Conservation (phyloP, 2,888 invertebrate species). For the Cyrtodaria siliqua region DNA sequence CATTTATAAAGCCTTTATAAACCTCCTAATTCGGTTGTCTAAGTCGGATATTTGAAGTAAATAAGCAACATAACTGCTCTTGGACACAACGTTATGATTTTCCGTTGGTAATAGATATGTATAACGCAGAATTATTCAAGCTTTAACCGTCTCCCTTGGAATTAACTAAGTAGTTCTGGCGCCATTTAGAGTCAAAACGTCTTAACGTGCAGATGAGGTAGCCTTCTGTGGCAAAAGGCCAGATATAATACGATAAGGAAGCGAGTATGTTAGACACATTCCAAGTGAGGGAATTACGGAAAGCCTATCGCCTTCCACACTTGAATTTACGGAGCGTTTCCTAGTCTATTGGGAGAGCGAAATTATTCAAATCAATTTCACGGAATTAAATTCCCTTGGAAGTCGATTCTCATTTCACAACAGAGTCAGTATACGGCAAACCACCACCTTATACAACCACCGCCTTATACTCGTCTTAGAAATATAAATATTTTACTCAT, state of each 20-base stretch:
- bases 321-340: constrained; percentile 4
- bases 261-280: constrained; percentile 8
- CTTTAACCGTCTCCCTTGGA: constrained; percentile 40
- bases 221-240: constrained; percentile 35
- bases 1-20: constrained; percentile 55
- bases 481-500: no score
- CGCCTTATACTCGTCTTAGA: no score
- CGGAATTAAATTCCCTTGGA: constrained; percentile 1
- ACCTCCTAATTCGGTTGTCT: constrained; percentile 56
- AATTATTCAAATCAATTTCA: constrained; percentile 5
- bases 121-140: constrained; percentile 68
- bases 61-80: constrained; percentile 49
- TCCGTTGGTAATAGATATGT: constrained; percentile 60
- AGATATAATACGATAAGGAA: constrained; percentile 10
- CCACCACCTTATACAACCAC: no score
- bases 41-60: constrained; percentile 56
- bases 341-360: constrained; percentile 12
- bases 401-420: background rate
- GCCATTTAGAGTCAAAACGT: constrained; percentile 44
- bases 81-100: constrained; percentile 36
- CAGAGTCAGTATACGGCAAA: no score
- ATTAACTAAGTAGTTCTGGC: constrained; percentile 55
- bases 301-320: constrained; percentile 8
- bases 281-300: constrained; percentile 6
- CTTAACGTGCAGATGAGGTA: constrained; percentile 45